Conservation (phyloP, 1,140 invertebrate genomes). For the Mylabris phalerata region DNA sequence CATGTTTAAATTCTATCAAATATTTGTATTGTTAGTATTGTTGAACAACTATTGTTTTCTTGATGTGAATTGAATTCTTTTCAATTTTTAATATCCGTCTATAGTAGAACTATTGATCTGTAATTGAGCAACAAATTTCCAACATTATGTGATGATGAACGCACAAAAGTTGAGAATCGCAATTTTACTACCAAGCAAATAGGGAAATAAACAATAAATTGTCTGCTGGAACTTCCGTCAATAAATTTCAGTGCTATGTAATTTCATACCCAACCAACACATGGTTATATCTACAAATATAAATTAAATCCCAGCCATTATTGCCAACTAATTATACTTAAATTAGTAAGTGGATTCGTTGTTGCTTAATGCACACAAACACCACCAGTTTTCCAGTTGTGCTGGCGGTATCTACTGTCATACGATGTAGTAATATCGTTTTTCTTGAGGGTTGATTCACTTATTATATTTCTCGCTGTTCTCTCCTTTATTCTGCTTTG, state of each 20-base stretch:
- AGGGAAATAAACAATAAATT: constrained; percentile 12
- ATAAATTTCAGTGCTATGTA: constrained; percentile 16
- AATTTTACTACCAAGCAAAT: too few relatives aligned
- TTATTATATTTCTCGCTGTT: too few relatives aligned
- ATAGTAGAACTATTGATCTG: too few relatives aligned
- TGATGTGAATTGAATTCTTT: too few relatives aligned
- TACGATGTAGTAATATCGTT: neutral
- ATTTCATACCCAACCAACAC: constrained; percentile 16
- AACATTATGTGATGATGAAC: too few relatives aligned
- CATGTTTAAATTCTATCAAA: too few relatives aligned
- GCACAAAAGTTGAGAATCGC: too few relatives aligned
- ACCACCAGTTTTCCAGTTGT: too few relatives aligned
- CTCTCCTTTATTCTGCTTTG: neutral
- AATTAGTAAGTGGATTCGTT: constrained; percentile 18
- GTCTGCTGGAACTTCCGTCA: constrained; percentile 3
- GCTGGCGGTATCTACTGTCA: neutral
- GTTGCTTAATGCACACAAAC: neutral
- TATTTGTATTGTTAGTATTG: too few relatives aligned
- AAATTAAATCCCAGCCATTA: constrained; percentile 18
- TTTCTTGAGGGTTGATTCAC: constrained; percentile 8
- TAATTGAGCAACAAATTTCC: too few relatives aligned
- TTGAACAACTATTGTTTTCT: too few relatives aligned
- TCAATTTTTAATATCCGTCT: too few relatives aligned
- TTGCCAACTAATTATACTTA: constrained; percentile 22
- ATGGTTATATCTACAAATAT: constrained; percentile 19